Percentiles rank a stretch among this genome's conserved stretches.
phyloP scores from a whole-genome alignment of 2,113 vertebrate genomes.

The Cariama cristata region DNA sequence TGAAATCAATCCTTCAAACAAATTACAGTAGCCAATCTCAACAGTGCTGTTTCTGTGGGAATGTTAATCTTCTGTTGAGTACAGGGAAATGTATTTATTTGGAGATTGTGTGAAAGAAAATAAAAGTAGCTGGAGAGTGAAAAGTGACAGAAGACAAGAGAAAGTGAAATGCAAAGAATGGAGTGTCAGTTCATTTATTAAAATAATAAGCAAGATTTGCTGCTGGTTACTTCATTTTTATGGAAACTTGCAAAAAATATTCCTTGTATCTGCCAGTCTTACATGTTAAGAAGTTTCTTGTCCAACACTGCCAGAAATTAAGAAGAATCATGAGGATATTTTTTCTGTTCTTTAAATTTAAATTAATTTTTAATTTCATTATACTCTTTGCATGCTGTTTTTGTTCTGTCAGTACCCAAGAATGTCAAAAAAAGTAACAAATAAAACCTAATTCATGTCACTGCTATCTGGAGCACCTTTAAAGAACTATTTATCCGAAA shows the following conservation, averaged over 20 bases:
- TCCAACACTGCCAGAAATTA: neutral
- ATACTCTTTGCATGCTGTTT: neutral
- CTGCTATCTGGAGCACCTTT: neutral
- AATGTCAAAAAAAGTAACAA: neutral
- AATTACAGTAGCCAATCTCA: slow-evolving; percentile 2
- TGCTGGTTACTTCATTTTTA: neutral
- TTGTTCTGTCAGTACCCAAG: neutral
- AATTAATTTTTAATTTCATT: slow-evolving; percentile 4
- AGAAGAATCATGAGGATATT: neutral
- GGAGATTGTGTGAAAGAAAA: neutral
- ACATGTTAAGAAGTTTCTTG: neutral
- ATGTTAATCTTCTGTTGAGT: slow-evolving; percentile 4
- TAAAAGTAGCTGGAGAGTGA: neutral
- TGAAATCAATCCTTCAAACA: slow-evolving; percentile 38
- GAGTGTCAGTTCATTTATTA: slow-evolving; percentile 1
- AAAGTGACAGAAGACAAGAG: neutral
- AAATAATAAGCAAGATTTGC: neutral
- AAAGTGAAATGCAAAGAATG: neutral
- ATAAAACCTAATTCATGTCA: neutral
- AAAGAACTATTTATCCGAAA: neutral
- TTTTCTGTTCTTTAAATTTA: slow-evolving; percentile 1
- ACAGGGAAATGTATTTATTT: slow-evolving; percentile 8
- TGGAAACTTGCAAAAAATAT: neutral
- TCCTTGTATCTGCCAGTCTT: neutral
- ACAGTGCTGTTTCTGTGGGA: neutral